phyloP scores from a whole-genome alignment of 1,140 invertebrate genomes.

The Heliconius congener region DNA sequence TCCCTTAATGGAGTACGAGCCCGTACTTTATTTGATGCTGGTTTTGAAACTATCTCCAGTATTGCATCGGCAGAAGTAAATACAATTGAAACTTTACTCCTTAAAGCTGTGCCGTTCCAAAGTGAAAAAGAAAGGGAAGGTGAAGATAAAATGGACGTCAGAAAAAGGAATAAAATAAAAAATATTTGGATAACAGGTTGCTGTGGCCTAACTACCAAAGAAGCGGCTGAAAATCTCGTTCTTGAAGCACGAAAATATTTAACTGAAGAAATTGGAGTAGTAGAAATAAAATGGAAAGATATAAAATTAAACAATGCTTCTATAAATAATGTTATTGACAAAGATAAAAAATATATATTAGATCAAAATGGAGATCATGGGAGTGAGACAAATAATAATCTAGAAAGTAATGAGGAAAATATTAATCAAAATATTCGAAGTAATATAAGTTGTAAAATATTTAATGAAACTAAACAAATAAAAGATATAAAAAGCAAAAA shows the following conservation, averaged over 20 bases:
- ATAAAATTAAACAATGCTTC: slow-evolving; percentile 8
- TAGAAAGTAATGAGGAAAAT: not conserved
- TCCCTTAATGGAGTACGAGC: slow-evolving; percentile 93
- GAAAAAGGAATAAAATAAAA: slow-evolving; percentile 85
- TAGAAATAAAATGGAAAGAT: slow-evolving; percentile 82
- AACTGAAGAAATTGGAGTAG: slow-evolving; percentile 83
- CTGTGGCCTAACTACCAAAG: slow-evolving; percentile 89
- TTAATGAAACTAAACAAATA: not conserved
- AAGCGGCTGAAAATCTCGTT: slow-evolving; percentile 91
- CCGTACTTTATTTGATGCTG: slow-evolving; percentile 91
- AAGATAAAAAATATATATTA: not conserved
- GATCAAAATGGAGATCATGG: not conserved
- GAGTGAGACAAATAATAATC: not conserved
- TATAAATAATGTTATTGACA: not conserved
- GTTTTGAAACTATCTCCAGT: slow-evolving; percentile 89
- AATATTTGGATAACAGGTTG: slow-evolving; percentile 92
- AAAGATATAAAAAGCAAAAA: not conserved
- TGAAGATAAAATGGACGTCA: slow-evolving; percentile 86
- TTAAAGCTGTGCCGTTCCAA: slow-evolving; percentile 91
- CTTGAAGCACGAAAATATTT: slow-evolving; percentile 89
- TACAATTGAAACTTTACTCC: slow-evolving; percentile 89
- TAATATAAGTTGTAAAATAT: not conserved
- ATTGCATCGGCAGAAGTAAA: slow-evolving; percentile 88
- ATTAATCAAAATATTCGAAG: not conserved
- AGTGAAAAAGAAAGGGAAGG: slow-evolving; percentile 88